phyloP scores from a whole-genome alignment of 2,797 vertebrate genomes.

The Hippopotamyrus pictus region DNA sequence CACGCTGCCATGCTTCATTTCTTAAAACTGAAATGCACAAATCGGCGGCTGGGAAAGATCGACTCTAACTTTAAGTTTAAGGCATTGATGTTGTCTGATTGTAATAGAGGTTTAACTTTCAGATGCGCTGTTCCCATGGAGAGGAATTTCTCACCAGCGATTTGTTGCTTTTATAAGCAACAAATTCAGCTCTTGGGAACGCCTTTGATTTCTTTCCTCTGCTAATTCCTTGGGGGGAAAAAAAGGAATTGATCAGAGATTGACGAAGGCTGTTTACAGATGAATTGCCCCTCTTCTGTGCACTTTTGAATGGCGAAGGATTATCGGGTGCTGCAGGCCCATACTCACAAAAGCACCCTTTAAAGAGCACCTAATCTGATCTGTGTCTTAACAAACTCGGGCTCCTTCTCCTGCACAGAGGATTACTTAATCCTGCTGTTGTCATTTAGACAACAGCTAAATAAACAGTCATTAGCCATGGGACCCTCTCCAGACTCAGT shows the following conservation, averaged over 20 bases:
- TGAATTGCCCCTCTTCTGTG: background rate
- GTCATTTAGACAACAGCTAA: conserved; percentile 29
- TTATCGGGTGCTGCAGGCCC: background rate
- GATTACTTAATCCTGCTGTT: conserved; percentile 24
- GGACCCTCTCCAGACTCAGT: background rate
- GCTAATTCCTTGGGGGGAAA: background rate
- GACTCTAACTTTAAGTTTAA: background rate
- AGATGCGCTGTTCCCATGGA: background rate
- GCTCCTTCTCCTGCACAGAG: conserved; percentile 12
- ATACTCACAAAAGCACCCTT: conserved; percentile 5
- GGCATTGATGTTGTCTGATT: background rate
- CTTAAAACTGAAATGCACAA: too few species aligned
- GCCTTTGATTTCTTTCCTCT: background rate
- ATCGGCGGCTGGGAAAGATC: background rate
- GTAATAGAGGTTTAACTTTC: background rate
- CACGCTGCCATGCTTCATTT: background rate
- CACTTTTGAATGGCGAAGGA: background rate
- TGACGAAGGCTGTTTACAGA: conserved; percentile 19
- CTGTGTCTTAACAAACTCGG: conserved; percentile 26
- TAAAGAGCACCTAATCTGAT: conserved; percentile 19
- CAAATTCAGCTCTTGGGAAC: background rate
- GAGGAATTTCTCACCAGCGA: background rate
- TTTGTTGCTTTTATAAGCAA: background rate
- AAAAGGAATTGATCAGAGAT: background rate
- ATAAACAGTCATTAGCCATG: conserved; percentile 25